Evolutionary conservation across 2,797 vertebrate species (phyloP), one percentile per base, ranked within the genome.

Genomic region (Megaceryle alcyon): DNA sequence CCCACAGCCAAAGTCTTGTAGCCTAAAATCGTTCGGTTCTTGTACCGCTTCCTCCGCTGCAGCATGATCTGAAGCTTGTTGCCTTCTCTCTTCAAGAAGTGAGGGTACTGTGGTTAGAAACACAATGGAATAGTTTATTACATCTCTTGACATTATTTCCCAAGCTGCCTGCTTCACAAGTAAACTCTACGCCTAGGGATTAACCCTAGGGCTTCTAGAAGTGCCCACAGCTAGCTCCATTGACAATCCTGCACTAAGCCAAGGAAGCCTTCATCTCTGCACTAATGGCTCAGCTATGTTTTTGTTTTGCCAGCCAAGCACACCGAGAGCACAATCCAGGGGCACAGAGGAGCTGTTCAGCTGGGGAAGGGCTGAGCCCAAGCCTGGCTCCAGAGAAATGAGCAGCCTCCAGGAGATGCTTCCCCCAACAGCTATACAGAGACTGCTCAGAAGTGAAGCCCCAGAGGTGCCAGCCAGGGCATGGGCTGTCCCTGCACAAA

Each of bases 51-150:
- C 49, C 99, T 97, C 84, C 99, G 98, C 90, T 99, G 99, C 65
- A 99, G 98, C 98, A 99, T 98, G 84, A 99, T 98, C 97, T 99
- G 99, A 56, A 99, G 98, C 95, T 99, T 99, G 98, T 99, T 99
- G 71, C 99, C 99, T 92, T 99, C 99, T 83, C 99, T 98, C 91
- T 99, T 99, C 93, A 99, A 89, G 97, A 99, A 99, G 97, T 99
- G 99, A 56, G 99, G 99, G 68, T 99, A 99, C 99, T 99, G 96
- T 4, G 6, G 39, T 51, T 48, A 71, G 65, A 92, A 94, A 89
- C 29, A 90, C 39, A 88, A 79, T 2, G 7, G 6, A 44, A 69
- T 83, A 53, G 22, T 53, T 91, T 11, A 70, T 46, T 71, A 82
- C 0, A 2, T 25, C 43, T 79, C 54, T 44, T 35, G 43, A 44